phyloP scores from a whole-genome alignment of 2,113 vertebrate genomes.

The Polypterus senegalus region DNA sequence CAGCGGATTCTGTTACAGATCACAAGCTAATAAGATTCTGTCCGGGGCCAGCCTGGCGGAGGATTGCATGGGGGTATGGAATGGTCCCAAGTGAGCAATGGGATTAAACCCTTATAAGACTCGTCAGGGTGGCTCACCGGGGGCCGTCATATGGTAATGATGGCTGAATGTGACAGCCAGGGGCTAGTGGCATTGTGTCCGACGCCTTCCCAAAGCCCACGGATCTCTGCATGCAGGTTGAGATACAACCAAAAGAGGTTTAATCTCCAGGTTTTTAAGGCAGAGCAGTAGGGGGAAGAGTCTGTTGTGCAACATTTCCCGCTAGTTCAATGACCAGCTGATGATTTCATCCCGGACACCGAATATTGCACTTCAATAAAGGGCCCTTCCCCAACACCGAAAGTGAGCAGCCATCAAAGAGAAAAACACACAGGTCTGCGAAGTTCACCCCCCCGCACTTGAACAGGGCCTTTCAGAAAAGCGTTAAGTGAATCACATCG shows the following conservation, averaged over 20 bases:
- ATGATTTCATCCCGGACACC: neutral
- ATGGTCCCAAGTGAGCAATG: slow-evolving; percentile 29
- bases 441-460: too few species aligned
- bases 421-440: too few species aligned
- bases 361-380: too few species aligned
- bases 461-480: too few species aligned
- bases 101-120: slow-evolving; percentile 39
- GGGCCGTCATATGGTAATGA: slow-evolving; percentile 54
- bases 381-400: too few species aligned
- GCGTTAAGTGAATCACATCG: too few species aligned
- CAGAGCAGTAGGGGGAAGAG: neutral
- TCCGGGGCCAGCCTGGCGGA: neutral
- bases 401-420: too few species aligned
- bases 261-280: slow-evolving; percentile 8
- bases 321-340: neutral
- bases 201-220: slow-evolving; percentile 8
- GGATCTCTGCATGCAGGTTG: slow-evolving; percentile 12
- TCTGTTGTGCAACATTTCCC: neutral
- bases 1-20: too few species aligned
- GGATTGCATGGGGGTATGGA: slow-evolving; percentile 14
- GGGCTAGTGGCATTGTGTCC: slow-evolving; percentile 21
- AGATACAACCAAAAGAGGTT: neutral
- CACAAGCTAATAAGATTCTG: too few species aligned
- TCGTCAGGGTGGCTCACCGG: slow-evolving; percentile 29
- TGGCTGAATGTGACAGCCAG: slow-evolving; percentile 36